Evolutionary conservation across 2,797 vertebrate genomes (phyloP).

Genomic region (Eremophila alpestris): DNA sequence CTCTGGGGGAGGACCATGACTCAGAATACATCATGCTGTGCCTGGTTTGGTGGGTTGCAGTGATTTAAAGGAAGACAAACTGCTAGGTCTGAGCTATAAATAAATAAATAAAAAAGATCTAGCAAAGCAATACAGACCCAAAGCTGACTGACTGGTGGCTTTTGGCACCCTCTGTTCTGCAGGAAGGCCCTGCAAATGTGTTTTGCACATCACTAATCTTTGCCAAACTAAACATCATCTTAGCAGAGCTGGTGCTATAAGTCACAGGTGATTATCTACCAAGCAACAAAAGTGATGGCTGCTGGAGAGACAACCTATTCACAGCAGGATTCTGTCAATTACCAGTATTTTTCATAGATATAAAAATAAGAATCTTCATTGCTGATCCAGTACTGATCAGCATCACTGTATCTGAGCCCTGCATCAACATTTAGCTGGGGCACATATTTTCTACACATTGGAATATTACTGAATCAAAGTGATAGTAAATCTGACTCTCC

Average conservation of each 20-base stretch:
- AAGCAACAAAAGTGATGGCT: neutral
- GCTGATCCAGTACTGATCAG: neutral
- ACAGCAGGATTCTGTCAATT: neutral
- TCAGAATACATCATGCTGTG: neutral
- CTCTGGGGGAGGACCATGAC: neutral
- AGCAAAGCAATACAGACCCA: neutral
- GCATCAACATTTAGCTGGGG: neutral
- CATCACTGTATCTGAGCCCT: rapidly evolving
- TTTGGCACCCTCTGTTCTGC: neutral
- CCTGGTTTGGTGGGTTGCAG: neutral
- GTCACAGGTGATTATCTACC: neutral
- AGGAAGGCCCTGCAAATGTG: neutral
- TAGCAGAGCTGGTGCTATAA: neutral
- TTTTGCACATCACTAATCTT: neutral
- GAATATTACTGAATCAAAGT: neutral
- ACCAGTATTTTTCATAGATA: neutral
- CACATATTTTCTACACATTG: neutral
- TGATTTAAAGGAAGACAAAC: neutral
- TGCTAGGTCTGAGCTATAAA: neutral
- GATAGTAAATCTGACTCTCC: neutral
- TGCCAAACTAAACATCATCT: neutral
- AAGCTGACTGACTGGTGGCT: neutral
- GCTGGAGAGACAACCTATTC: neutral
- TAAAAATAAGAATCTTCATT: neutral
- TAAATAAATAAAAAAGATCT: neutral